Evolutionary conservation across 2,113 vertebrate species (phyloP).

Genomic region (Prinia subflava): DNA sequence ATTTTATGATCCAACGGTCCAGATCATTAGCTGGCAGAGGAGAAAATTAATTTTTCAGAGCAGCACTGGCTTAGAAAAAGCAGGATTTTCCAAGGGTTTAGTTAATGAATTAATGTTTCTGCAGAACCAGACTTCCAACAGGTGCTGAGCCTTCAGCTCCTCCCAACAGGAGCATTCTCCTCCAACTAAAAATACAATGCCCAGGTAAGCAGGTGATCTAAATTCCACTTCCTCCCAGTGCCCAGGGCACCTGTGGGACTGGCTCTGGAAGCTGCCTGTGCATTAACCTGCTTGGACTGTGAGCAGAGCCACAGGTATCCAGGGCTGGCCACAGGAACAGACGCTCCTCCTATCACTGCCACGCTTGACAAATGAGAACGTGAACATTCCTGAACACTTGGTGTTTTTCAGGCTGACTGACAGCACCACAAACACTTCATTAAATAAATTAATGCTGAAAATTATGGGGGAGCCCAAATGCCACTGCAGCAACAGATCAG

Average conservation of each 20-base stretch:
- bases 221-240: neutral
- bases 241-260: neutral
- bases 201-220: neutral
- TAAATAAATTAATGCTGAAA: neutral
- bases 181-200: neutral
- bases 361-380: neutral
- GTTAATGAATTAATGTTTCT: neutral
- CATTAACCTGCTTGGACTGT: neutral
- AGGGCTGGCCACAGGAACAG: neutral
- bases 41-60: neutral
- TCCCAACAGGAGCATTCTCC: neutral
- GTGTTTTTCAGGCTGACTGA: neutral
- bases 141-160: neutral
- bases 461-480: neutral
- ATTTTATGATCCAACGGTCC: neutral
- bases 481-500: neutral
- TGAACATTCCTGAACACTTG: neutral
- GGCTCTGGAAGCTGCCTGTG: neutral
- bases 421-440: neutral
- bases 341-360: fast-evolving
- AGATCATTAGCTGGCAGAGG: neutral
- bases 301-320: neutral
- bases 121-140: neutral
- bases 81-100: neutral
- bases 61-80: neutral